A percentile compares a stretch with the other conserved stretches of the same genome.
phyloP scores from a whole-genome alignment of 2,888 invertebrate species.

The Bibio marci region DNA sequence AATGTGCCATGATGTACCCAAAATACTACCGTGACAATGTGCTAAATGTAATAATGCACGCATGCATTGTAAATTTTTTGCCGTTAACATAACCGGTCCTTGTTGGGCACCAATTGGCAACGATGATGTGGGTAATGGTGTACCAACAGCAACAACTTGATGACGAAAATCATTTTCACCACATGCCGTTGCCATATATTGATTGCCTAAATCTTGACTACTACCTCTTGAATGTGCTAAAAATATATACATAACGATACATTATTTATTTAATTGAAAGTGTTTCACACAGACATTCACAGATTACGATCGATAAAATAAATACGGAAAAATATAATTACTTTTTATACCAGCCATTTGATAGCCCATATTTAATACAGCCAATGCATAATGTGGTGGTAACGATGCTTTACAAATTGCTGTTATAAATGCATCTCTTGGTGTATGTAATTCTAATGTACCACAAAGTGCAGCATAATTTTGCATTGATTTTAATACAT shows the following conservation, averaged over 20 bases:
- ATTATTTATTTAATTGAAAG: conserved; percentile 3
- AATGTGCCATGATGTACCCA: conserved; percentile 90
- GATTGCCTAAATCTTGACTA: conserved; percentile 34
- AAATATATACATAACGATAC: conserved; percentile 8
- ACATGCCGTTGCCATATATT: conserved; percentile 28
- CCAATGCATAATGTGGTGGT: conserved; percentile 87
- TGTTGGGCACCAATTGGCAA: conserved; percentile 47
- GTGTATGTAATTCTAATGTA: conserved; percentile 52
- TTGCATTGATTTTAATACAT: conserved; percentile 80
- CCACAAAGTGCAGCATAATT: conserved; percentile 83
- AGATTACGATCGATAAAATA: too few species aligned
- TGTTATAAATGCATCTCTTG: conserved; percentile 86
- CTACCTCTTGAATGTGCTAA: conserved; percentile 31
- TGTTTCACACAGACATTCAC: conserved; percentile 4
- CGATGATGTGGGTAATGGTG: conserved; percentile 74
- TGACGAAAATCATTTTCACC: conserved; percentile 61
- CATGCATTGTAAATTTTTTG: conserved; percentile 96
- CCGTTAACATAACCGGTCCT: conserved; percentile 78
- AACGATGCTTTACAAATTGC: conserved; percentile 92
- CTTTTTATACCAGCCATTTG: conserved; percentile 31
- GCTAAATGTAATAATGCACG: conserved; percentile 76
- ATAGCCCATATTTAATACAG: conserved; percentile 54
- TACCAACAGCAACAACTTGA: conserved; percentile 95
- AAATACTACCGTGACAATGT: conserved; percentile 77
- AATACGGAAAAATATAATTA: too few species aligned